Evolutionary conservation across 2,113 vertebrate species (phyloP), one percentile per base, ranked within the genome.

Genomic region (Corythornis cristatus): DNA sequence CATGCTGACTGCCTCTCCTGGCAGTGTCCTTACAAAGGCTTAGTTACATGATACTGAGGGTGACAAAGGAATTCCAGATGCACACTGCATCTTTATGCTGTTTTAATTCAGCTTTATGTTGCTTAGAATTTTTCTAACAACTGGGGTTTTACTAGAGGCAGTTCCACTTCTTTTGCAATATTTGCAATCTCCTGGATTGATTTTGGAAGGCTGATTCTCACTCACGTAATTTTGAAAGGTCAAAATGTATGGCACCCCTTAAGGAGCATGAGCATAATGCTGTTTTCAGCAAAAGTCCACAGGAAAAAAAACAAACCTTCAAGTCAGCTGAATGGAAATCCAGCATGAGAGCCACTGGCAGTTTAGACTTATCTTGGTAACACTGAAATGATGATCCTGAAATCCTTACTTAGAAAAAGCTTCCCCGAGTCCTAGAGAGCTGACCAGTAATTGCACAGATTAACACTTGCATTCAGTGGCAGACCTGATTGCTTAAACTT

Each of bases 401-500:
- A 96, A 96, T 94, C 94, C 94, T 94, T 91, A 28, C 91, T 93
- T 83, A 94, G 79, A 37, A 68, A 96, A 95, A 90, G 82, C 93
- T 89, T 89, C 42, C 61, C 62, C 61, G 73, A 89, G 79, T 79
- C 82, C 58, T 62, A 62, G 83, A 60, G 37, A 90, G 90, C 81
- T 94, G 93, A 94, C 73, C 75, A 60, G 83, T 82, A 91, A 91
- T 66, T 89, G 88, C 71, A 73, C 29, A 90, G 93, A 95, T 91
- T 94, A 91, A 87, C 64, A 60, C 23, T 94, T 56, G 31, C 61
- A 58, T 74, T 92, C 68, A 79, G 5, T 62, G 43, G 48, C 60
- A 88, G 84, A 85, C 12, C 33, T 46, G 35, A 62, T 22, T 40
- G 33, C 57, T 73, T 86, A 9, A 76, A 80, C 11, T 82, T 93